phyloP scores from a whole-genome alignment of 2,113 vertebrate genomes.

The Forbesichthys agassizii region DNA sequence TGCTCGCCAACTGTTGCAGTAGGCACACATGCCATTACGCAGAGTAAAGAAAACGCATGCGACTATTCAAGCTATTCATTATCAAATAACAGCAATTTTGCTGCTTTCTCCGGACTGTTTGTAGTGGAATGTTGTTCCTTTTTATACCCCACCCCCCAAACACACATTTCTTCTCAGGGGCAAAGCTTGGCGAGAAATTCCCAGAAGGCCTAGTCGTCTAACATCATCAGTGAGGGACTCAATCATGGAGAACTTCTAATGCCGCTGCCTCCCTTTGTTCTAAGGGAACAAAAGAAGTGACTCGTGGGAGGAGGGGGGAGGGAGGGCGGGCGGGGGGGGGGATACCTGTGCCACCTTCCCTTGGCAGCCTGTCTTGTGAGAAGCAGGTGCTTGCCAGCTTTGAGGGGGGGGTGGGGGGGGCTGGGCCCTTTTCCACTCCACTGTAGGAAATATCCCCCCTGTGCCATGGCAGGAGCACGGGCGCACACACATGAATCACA shows the following conservation, averaged over 20 bases:
- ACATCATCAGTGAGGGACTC: conserved; percentile 26
- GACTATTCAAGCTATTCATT: conserved; percentile 17
- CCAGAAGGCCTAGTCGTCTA: conserved; percentile 12
- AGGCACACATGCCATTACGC: conserved; percentile 18
- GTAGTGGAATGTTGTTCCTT: conserved; percentile 36
- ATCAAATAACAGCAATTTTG: conserved; percentile 11
- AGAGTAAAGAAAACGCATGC: conserved; percentile 24
- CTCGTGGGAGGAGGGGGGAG: conserved; percentile 12
- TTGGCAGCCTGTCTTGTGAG: conserved; percentile 33
- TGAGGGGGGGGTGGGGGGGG: no score
- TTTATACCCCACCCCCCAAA: neutral
- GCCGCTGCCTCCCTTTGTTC: conserved; percentile 30
- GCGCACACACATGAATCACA: neutral
- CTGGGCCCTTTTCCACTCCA: conserved; percentile 48
- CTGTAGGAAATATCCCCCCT: conserved; percentile 52
- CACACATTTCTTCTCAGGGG: conserved; percentile 2
- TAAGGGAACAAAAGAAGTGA: conserved; percentile 23
- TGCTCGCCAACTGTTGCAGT: conserved; percentile 35
- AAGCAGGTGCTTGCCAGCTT: conserved; percentile 44
- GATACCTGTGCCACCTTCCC: conserved; percentile 37
- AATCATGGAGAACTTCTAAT: conserved; percentile 27
- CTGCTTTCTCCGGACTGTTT: conserved; percentile 9
- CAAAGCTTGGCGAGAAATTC: conserved; percentile 14
- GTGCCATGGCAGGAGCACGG: neutral
- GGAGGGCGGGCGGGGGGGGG: conserved; percentile 32